Base-by-base conservation (phyloP, 2,797 vertebrate species). In the Ispidina lecontei region DNA sequence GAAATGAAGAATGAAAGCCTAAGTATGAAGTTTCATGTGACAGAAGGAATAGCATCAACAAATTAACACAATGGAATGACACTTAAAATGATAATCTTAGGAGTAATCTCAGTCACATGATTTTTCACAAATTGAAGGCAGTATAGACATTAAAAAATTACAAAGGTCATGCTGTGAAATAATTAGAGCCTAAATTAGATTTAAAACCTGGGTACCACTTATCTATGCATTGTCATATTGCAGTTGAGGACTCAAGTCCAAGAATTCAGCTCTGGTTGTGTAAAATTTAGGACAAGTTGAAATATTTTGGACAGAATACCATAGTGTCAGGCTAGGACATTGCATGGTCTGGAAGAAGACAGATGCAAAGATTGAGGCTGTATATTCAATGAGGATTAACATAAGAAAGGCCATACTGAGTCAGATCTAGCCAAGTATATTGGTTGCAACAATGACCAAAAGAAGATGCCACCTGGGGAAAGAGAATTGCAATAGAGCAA, bases 361-460 rank as follows among this genome's bases (percentile, higher is more conserved):
- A 96, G 83, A 79, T 90, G 84, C 21, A 82, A 86, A 74, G 68
- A 63, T 6, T 90, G 33, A 92, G 25, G 77, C 21, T 93, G 68
- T 82, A 88, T 37, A 88, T 88, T 69, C 71, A 71, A 35, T 64
- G 58, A 67, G 56, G 44, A 88, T 95, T 93, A 94, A 72, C 74
- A 82, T 82, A 87, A 96, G 77, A 91, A 93, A 90, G 46, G 29
- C 56, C 44, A 51, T 51, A 46, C 60, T 56, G 51, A 70, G 60
- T 84, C 71, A 81, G 81, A 79, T 14, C 37, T 60, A 47, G 58
- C 26, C 72, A 87, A 52, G 15, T 93, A 71, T 60, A 77, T 43
- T 89, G 54, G 41, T 67, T 84, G 26, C 56, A 91, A 89, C 69
- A 87, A 69, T 51, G 58, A 43, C 49, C 72, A 87, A 80, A 91